phyloP scores from a whole-genome alignment of 1,140 invertebrate species.

The Pristionchus pacificus region DNA sequence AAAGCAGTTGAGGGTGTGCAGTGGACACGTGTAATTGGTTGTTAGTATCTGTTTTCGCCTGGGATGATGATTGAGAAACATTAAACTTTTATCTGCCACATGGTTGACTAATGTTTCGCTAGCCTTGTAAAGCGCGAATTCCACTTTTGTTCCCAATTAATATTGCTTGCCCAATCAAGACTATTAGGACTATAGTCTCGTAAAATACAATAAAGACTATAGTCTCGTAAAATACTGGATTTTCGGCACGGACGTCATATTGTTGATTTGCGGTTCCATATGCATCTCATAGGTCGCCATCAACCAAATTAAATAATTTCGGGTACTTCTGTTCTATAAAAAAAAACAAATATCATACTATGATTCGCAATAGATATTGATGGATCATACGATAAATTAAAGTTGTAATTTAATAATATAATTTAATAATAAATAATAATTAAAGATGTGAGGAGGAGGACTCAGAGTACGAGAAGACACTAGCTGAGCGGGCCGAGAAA shows the following conservation, averaged over 20 bases:
- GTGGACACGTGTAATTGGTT: constrained; percentile 10
- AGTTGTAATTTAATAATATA: neutral
- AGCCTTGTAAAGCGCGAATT: neutral
- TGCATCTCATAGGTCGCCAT: neutral
- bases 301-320: neutral
- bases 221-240: too few species aligned
- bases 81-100: neutral
- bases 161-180: neutral
- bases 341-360: neutral
- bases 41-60: neutral
- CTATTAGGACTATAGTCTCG: too few species aligned
- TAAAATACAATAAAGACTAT: too few species aligned
- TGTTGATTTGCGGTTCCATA: neutral
- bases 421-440: neutral
- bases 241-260: too few species aligned
- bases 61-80: neutral
- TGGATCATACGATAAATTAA: too few species aligned
- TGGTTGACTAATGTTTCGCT: neutral
- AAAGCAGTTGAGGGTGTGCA: constrained; percentile 13
- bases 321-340: neutral
- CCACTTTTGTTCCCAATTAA: constrained; percentile 1
- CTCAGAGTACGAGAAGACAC: neutral
- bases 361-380: neutral
- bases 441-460: neutral
- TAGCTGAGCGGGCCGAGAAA: neutral